These are phyloP conservation scores for Tragelaphus scriptus DNA, from an alignment of 2,113 vertebrate genomes.

Conservation along the genomic window DNA sequence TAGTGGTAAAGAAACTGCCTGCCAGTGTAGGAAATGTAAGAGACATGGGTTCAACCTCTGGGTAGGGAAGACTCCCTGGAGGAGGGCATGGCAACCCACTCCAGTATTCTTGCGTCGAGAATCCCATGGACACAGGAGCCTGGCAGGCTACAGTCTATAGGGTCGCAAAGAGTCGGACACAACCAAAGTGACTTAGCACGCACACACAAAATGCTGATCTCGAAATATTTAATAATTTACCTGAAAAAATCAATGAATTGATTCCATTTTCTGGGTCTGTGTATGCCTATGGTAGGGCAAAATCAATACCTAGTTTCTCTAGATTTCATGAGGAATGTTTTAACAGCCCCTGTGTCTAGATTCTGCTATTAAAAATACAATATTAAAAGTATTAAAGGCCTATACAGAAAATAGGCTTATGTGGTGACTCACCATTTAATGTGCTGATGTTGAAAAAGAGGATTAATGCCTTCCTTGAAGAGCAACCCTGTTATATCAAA, in stretches of 20 bases:
- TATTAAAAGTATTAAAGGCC: neutral
- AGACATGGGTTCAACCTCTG: neutral
- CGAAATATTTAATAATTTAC: slow-evolving; percentile 19
- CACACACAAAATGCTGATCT: neutral
- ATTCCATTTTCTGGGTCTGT: neutral
- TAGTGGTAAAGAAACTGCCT: neutral
- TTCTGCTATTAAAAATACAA: neutral
- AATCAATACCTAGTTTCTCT: neutral
- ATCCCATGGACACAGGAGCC: neutral
- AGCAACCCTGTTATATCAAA: neutral
- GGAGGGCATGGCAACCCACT: neutral
- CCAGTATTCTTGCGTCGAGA: neutral
- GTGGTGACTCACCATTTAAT: neutral
- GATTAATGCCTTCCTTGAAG: neutral
- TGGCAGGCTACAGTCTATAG: neutral
- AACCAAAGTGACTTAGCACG: neutral
- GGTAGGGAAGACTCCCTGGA: neutral
- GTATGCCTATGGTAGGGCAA: neutral
- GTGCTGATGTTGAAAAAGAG: neutral
- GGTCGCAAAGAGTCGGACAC: neutral
- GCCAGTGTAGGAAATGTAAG: neutral
- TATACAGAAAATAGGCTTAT: neutral
- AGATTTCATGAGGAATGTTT: neutral
- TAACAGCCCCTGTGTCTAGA: neutral
- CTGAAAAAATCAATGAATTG: neutral